A percentile compares a stretch with the other conserved stretches of the same genome.
Conservation (phyloP, 2,113 vertebrate species). For the Sturnira hondurensis region DNA sequence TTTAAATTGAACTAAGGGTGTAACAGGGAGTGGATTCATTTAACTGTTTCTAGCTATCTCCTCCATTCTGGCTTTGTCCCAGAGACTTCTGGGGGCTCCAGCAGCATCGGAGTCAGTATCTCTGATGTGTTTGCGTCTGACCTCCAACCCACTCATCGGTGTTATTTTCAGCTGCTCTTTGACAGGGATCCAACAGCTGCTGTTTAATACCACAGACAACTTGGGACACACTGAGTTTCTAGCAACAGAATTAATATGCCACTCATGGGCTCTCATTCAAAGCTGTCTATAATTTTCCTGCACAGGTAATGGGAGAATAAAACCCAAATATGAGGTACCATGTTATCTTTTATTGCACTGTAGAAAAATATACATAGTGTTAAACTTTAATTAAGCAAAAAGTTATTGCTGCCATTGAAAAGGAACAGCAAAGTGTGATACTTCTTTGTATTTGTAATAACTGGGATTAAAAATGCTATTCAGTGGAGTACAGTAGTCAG, state of each 20-base stretch:
- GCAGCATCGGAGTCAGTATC: constrained; percentile 28
- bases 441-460: not conserved
- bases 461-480: constrained; percentile 15
- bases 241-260: constrained; percentile 63
- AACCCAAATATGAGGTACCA: not conserved
- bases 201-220: constrained; percentile 68
- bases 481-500: not conserved
- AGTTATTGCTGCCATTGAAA: not conserved
- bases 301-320: not conserved
- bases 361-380: not conserved
- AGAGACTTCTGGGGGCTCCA: not conserved
- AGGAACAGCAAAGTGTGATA: not conserved
- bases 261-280: constrained; percentile 43
- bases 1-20: constrained; percentile 2
- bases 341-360: not conserved
- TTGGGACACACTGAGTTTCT: constrained; percentile 71
- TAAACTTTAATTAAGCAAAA: not conserved
- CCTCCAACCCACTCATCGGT: constrained; percentile 66
- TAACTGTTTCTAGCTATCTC: not conserved
- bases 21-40: constrained; percentile 41
- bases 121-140: constrained; percentile 65
- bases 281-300: constrained; percentile 20
- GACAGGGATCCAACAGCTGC: constrained; percentile 81
- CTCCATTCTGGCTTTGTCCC: not conserved
- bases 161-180: constrained; percentile 88